Evolutionary conservation across 1,140 invertebrate species (phyloP), one percentile per base, ranked within the genome.

Genomic region (Eulimnadia texana): DNA sequence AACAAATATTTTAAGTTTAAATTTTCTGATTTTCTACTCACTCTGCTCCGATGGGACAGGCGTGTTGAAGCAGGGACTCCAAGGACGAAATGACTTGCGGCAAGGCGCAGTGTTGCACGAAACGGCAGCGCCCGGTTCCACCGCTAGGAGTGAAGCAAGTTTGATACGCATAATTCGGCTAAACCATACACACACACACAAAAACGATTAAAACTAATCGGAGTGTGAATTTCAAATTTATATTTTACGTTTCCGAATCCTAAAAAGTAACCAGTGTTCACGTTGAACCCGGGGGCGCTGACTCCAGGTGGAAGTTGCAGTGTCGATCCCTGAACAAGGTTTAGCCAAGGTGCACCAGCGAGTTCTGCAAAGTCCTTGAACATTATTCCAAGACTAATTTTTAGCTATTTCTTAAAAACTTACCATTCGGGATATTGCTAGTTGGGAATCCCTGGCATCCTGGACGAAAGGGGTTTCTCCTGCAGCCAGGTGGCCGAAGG

Each of bases 1-100:
- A 16, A 16, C 33, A 42, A 42, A 42, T 42, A 42, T 42, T 9
- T 6, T 9, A 42, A 42, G 16, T 6, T 42, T 16, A 42, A 42
- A 16, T 42, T 42, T 42, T n/a, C n/a, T n/a, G n/a, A n/a, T n/a
- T n/a, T 22, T 20, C 9, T 1, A 63, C 56, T 63, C 50, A 63
- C 62, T 63, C 62, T 33, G 50, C 25, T 16, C 62, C 62, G 29
- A 63, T 63, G 3, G 62, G 62, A 25, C 62, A 63, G 24, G 62
- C 62, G 20, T 60, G 51, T 22, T 13, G 3, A 27, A 63, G n/a
- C 27, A 63, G 59, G 22, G 57, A 22, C n/a, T 61, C 33, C 22
- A 58, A 54, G 20, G 33, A 22, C 6, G 49, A n/a, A 24, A 58
- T 59, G 28, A 63, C 59, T 29, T 59, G 50, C 13, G 58, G 62